Evolutionary conservation across 2,888 invertebrate species (phyloP).

Genomic region (Acronicta aceris): DNA sequence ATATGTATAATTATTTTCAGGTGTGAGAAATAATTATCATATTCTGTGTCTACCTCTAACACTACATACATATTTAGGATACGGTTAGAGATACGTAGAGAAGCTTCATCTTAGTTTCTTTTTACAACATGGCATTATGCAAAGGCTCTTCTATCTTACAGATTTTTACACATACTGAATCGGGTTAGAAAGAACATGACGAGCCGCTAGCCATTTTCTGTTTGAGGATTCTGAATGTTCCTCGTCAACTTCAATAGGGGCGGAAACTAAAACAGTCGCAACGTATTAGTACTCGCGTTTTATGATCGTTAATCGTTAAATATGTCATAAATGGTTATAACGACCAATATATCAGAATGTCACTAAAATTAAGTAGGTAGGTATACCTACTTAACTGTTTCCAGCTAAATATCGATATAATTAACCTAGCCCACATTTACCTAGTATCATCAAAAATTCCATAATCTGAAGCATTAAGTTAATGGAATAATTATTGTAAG

Average conservation of each 20-base stretch:
- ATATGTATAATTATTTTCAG: conserved; percentile 29
- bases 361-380: conserved; percentile 25
- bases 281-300: neutral
- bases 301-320: conserved; percentile 22
- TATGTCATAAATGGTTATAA: conserved; percentile 9
- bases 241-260: neutral
- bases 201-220: too few relatives aligned
- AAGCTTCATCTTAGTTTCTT: too few relatives aligned
- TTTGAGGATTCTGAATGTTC: too few relatives aligned
- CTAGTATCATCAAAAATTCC: conserved; percentile 24
- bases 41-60: neutral
- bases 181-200: too few relatives aligned
- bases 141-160: neutral
- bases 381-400: conserved; percentile 10
- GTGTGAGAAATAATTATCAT: conserved; percentile 26
- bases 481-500: conserved; percentile 50
- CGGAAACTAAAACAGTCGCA: neutral
- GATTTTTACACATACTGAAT: too few relatives aligned
- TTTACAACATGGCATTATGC: too few relatives aligned
- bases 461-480: conserved; percentile 43
- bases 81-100: neutral
- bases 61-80: neutral
- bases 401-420: conserved; percentile 19
- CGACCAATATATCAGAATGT: conserved; percentile 9
- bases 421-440: conserved; percentile 28